Percentiles rank a stretch among this genome's conserved stretches.
phyloP scores from a whole-genome alignment of 2,113 vertebrate genomes.

The Clarias magur region DNA sequence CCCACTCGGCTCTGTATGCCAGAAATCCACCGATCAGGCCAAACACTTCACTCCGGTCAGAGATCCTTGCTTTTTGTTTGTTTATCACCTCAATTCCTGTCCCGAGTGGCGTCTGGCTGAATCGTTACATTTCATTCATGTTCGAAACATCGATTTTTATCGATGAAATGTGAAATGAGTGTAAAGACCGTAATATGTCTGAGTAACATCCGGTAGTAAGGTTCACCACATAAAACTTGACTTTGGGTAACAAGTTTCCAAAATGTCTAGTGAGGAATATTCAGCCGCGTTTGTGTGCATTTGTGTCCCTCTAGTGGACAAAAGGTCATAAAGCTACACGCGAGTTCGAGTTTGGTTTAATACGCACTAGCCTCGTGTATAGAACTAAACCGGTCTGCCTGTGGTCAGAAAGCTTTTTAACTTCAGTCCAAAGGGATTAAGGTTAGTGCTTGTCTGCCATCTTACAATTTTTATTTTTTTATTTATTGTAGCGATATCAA shows the following conservation, averaged over 20 bases:
- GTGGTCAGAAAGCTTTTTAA: neutral
- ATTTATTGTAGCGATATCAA: constrained; percentile 73
- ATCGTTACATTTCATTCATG: neutral
- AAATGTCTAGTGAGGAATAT: neutral
- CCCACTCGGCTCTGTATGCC: neutral
- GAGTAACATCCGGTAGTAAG: neutral
- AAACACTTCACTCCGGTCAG: neutral
- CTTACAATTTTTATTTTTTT: neutral
- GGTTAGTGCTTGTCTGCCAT: constrained; percentile 20
- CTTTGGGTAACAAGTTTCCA: neutral
- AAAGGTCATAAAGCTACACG: neutral
- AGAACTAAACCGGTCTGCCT: neutral
- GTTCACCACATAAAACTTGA: neutral
- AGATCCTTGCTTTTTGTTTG: neutral
- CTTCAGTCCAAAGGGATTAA: neutral
- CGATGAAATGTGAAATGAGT: neutral
- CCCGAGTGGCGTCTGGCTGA: neutral
- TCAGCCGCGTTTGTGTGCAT: neutral
- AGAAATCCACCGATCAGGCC: neutral
- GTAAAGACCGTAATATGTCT: neutral
- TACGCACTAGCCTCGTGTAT: neutral
- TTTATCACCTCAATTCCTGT: neutral
- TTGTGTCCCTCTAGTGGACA: constrained; percentile 37
- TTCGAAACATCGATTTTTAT: neutral
- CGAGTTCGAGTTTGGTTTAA: neutral